Percentiles rank a stretch among this genome's conserved stretches.
Conservation (phyloP, 1,140 invertebrate species). For the Rhagoletis zephyria region DNA sequence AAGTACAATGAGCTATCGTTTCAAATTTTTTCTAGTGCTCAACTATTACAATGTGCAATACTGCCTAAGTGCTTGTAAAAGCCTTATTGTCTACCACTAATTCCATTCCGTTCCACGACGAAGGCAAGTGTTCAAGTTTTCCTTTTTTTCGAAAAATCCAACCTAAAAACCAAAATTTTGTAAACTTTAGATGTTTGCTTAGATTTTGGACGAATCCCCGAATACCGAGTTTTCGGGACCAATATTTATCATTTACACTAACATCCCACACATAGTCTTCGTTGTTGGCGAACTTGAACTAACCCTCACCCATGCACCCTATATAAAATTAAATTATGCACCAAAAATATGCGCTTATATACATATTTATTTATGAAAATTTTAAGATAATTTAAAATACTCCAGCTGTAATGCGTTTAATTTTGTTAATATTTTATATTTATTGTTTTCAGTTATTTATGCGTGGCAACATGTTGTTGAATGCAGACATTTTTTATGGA, state of each 20-base stretch:
- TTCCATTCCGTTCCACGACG: too few relatives aligned
- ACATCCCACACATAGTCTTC: neutral
- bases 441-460: slow-evolving; percentile 46
- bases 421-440: slow-evolving; percentile 1
- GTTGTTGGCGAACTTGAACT: slow-evolving; percentile 18
- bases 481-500: neutral
- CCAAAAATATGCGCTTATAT: neutral
- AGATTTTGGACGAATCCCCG: too few relatives aligned
- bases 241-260: neutral
- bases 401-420: neutral
- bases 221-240: too few relatives aligned
- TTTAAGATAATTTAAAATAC: neutral
- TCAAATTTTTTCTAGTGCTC: too few relatives aligned
- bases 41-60: too few relatives aligned
- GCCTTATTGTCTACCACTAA: too few relatives aligned
- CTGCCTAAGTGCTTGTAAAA: too few relatives aligned
- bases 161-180: too few relatives aligned
- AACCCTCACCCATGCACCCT: neutral
- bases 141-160: too few relatives aligned
- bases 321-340: neutral
- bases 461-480: neutral
- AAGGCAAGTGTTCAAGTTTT: too few relatives aligned
- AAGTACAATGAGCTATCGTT: too few relatives aligned
- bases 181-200: too few relatives aligned
- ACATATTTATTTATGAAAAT: slow-evolving; percentile 21